Conservation (phyloP, 2,113 vertebrate species). For the Pluvianellus socialis region DNA sequence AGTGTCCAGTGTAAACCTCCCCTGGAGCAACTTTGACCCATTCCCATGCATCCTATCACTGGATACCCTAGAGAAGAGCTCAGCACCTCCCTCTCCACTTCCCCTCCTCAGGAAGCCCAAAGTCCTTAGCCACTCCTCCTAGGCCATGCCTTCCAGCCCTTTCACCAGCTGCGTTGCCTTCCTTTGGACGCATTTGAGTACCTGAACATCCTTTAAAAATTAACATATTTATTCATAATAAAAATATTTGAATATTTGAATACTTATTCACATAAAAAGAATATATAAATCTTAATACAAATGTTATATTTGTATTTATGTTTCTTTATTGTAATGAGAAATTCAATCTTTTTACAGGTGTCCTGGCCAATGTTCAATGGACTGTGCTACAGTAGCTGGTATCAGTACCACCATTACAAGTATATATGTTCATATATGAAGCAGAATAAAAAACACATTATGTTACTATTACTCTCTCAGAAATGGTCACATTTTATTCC, state of each 20-base stretch:
- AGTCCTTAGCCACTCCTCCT: not conserved
- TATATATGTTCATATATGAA: not conserved
- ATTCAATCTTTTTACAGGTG: not conserved
- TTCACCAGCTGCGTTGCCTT: not conserved
- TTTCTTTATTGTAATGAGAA: not conserved
- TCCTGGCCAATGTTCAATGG: not conserved
- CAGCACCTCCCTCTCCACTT: not conserved
- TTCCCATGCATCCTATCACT: fast-evolving
- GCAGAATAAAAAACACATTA: not conserved
- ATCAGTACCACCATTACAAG: not conserved
- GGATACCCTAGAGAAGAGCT: not conserved
- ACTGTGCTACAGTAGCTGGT: not conserved
- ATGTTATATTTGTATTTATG: not conserved
- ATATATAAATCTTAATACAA: too few relatives aligned
- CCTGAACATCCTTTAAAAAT: not conserved
- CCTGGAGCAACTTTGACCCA: not conserved
- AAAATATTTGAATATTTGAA: too few relatives aligned
- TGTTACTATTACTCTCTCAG: not conserved
- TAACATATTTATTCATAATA: not conserved
- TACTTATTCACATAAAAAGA: too few relatives aligned
- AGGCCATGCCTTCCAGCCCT: not conserved
- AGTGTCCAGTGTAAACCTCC: not conserved
- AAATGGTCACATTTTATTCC: not conserved
- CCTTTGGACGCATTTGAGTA: not conserved
- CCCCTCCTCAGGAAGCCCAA: not conserved